Base-by-base conservation (phyloP, 2,113 vertebrate species). In the Pluvialis apricaria region DNA sequence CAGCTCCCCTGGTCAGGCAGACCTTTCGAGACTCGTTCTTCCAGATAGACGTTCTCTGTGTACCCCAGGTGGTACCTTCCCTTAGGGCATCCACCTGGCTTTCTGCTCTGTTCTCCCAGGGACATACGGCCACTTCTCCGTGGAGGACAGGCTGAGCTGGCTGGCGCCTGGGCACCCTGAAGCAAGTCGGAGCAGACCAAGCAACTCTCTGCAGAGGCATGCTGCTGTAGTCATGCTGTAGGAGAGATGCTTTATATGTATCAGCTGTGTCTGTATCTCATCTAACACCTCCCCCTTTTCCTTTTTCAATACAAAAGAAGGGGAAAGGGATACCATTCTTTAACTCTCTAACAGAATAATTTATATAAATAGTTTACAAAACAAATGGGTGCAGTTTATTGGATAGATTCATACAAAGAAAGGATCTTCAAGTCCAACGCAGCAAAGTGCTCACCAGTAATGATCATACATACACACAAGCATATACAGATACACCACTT, bases 401-500 rank as follows among this genome's bases (percentile, higher is more conserved):
- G 2, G 55, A 45, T 81, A 86, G 60, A 34, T 52, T 68, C 7
- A 11, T 15, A 15, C 29, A n/a, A 69, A 89, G 55, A 54, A 47
- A 68, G 24, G 57, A 61, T 10, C 62, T 89, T 65, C 38, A 84
- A 65, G 15, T 36, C 24, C 64, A 69, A 2, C 1, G 1, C 40
- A 76, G 40, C 22, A 54, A 85, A 88, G 66, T 1, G 2, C 31
- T 77, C 31, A 6, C 7, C 0, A 0, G 1, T 21, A 32, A 58
- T 10, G 12, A 38, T 38, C 13, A 28, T 17, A 36, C 5, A 38
- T 24, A 17, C 14, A 31, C n/a, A 40, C 10, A 60, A 68, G 20
- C 24, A 21, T 18, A 24, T 17, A 10, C 13, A 47, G 15, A 55
- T 32, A 55, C 2, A 29, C 21, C 25, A 31, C 0, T 0, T 25